Conservation (phyloP, 1,140 invertebrate species). For the Papilio glaucus region DNA sequence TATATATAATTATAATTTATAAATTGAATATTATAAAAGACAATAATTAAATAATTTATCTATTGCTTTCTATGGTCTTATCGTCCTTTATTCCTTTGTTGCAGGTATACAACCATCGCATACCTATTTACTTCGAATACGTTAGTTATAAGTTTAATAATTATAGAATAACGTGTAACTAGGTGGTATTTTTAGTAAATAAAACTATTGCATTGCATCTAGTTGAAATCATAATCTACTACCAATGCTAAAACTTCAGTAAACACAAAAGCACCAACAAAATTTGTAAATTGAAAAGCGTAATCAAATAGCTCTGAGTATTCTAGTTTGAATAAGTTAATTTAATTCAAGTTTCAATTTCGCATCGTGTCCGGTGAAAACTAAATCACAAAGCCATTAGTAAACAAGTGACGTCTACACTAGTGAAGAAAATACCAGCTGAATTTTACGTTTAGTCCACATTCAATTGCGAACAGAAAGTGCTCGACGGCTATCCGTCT, state of each 20-base stretch:
- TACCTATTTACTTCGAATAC: too few relatives aligned
- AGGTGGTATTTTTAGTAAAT: too few relatives aligned
- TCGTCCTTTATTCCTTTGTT: not conserved
- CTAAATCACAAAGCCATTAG: slow-evolving; percentile 30
- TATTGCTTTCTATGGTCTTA: not conserved
- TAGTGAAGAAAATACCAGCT: slow-evolving; percentile 45
- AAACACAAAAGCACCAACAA: too few relatives aligned
- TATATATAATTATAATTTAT: not conserved
- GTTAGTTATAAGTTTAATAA: too few relatives aligned
- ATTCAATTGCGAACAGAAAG: slow-evolving; percentile 72
- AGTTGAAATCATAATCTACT: too few relatives aligned
- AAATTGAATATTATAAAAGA: too few relatives aligned
- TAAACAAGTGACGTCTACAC: slow-evolving; percentile 38
- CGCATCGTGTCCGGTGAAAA: slow-evolving; percentile 5
- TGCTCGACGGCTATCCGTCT: slow-evolving; percentile 73
- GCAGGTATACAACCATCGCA: not conserved
- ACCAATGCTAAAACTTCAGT: too few relatives aligned
- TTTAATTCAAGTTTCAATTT: slow-evolving; percentile 16
- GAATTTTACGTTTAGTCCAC: slow-evolving; percentile 63
- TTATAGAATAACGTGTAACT: too few relatives aligned
- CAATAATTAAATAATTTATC: too few relatives aligned
- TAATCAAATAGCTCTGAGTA: not conserved
- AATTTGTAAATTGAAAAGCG: too few relatives aligned
- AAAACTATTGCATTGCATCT: too few relatives aligned
- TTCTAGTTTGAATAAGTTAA: slow-evolving; percentile 21